Percentiles rank a stretch among this genome's conserved stretches.
These are phyloP conservation scores for Halesus radiatus DNA, from an alignment of 1,140 invertebrate species.

Conservation along the genomic window DNA sequence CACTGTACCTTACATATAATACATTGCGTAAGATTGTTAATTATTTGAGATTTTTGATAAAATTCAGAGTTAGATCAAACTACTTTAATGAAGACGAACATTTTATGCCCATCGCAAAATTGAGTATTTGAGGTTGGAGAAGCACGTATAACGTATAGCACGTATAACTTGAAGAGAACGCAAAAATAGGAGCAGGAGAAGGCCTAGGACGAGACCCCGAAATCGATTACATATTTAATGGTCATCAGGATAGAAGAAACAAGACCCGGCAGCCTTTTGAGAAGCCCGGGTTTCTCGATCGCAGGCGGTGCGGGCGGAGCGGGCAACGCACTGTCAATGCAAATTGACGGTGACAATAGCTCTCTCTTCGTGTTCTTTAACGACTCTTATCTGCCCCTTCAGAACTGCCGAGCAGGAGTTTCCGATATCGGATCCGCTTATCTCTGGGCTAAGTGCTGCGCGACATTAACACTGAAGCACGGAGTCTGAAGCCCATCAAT, in stretches of 20 bases:
- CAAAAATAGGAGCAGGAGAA: not conserved
- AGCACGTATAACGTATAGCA: no score
- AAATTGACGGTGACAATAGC: constrained; percentile 11
- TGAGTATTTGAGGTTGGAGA: no score
- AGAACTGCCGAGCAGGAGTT: constrained; percentile 8
- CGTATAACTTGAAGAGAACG: no score
- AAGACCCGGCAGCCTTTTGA: not conserved
- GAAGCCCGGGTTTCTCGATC: not conserved
- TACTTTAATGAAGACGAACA: no score
- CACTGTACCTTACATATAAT: no score
- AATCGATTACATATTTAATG: not conserved
- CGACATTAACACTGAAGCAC: not conserved
- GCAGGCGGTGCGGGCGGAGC: not conserved
- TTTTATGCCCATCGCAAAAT: no score
- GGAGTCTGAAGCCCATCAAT: constrained; percentile 3
- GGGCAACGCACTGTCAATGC: not conserved
- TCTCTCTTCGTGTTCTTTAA: constrained; percentile 1
- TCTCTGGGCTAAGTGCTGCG: constrained; percentile 1
- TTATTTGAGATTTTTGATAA: no score
- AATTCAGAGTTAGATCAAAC: no score
- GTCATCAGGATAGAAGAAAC: constrained; percentile 10
- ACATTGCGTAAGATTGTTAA: no score
- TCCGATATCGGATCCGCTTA: constrained; percentile 25
- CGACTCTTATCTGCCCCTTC: not conserved
- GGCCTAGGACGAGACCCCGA: not conserved